Evolutionary conservation across 2,113 vertebrate genomes (phyloP).

Genomic region (Mirza zaza): DNA sequence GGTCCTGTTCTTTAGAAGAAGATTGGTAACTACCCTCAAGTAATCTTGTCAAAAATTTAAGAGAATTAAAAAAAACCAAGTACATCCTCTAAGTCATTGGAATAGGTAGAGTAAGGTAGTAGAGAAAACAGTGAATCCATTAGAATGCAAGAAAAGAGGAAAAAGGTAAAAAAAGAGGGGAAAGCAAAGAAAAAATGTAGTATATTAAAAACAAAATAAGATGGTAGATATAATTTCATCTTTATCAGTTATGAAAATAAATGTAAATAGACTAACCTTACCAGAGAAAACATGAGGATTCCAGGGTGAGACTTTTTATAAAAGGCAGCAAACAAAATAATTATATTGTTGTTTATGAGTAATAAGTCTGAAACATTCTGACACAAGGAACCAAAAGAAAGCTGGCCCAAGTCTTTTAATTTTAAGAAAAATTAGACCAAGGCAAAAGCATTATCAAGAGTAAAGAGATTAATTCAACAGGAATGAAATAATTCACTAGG

Average conservation of each 20-base stretch:
- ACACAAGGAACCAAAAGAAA: background rate
- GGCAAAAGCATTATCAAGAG: background rate
- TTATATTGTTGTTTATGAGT: background rate
- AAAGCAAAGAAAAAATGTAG: background rate
- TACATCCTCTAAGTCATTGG: background rate
- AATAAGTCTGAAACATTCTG: slow-evolving; percentile 16
- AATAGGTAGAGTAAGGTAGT: background rate
- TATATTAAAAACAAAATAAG: background rate
- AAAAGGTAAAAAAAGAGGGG: background rate
- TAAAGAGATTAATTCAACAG: background rate
- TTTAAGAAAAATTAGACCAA: slow-evolving; percentile 15
- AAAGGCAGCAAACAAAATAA: background rate
- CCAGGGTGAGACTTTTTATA: background rate
- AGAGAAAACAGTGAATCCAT: background rate
- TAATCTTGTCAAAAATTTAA: background rate
- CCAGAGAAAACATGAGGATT: background rate
- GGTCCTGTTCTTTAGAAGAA: background rate
- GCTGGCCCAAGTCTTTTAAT: background rate
- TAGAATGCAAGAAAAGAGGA: background rate
- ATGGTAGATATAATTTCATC: background rate
- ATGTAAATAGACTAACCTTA: background rate
- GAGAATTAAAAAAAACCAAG: background rate
- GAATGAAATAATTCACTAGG: background rate
- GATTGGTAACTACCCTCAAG: background rate
- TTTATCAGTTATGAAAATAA: background rate